A percentile compares a stretch with the other conserved stretches of the same genome.
These are phyloP conservation scores for Pherbina coryleti DNA, from an alignment of 2,888 invertebrate species.

Conservation along the genomic window DNA sequence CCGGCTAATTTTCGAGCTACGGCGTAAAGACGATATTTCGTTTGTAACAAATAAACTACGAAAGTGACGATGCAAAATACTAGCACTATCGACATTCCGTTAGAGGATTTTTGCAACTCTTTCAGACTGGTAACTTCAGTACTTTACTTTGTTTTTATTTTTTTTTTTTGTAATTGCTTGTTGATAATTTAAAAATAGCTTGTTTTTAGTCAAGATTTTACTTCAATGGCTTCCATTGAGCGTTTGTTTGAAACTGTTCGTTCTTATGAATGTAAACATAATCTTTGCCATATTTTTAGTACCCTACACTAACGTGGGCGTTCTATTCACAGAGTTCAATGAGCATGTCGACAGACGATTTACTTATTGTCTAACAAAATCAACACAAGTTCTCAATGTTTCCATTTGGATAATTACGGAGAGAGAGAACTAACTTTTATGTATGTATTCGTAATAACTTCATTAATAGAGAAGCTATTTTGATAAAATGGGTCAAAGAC, in stretches of 20 bases:
- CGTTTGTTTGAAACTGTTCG: neutral
- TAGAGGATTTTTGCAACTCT: neutral
- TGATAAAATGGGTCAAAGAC: too few relatives aligned
- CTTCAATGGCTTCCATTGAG: neutral
- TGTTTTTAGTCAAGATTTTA: neutral
- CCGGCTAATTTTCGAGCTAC: constrained; percentile 59
- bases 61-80: constrained; percentile 41
- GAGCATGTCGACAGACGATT: too few relatives aligned
- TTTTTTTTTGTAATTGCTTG: neutral
- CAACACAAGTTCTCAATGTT: too few relatives aligned
- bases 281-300: neutral
- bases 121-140: neutral
- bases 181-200: neutral
- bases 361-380: too few relatives aligned
- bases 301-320: too few relatives aligned
- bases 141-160: neutral
- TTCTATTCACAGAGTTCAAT: too few relatives aligned
- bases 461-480: too few relatives aligned
- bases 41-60: constrained; percentile 47
- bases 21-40: constrained; percentile 51
- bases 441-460: too few relatives aligned
- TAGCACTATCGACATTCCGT: constrained; percentile 45
- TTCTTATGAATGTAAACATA: neutral
- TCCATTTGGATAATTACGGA: too few relatives aligned
- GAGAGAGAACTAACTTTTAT: too few relatives aligned